Conservation (phyloP, 2,797 vertebrate genomes). For the Micromesistius poutassou region DNA sequence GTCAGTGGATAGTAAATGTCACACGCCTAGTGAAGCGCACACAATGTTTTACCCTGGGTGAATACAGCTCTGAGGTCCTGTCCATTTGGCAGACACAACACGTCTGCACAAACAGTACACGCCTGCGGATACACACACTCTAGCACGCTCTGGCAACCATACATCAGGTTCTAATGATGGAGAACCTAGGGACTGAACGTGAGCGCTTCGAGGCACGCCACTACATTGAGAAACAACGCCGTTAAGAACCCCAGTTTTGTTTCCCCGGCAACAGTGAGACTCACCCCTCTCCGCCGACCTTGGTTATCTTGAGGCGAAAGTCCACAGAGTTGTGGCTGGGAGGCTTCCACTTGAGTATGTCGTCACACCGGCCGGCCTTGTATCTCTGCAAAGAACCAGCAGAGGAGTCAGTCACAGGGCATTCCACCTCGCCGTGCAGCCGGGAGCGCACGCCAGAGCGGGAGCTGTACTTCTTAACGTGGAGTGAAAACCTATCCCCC, state of each 20-base stretch:
- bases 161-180: neutral
- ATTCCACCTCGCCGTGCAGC: slow-evolving; percentile 14
- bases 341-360: slow-evolving; percentile 99
- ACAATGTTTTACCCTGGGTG: neutral
- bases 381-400: slow-evolving; percentile 78
- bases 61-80: neutral
- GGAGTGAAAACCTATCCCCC: neutral
- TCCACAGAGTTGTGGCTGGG: slow-evolving; percentile 98
- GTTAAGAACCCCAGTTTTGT: slow-evolving; percentile 47
- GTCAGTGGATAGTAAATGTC: neutral
- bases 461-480: slow-evolving; percentile 8
- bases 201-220: no score
- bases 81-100: neutral
- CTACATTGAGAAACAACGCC: slow-evolving; percentile 37
- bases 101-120: neutral
- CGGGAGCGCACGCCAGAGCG: neutral
- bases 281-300: slow-evolving; percentile 97
- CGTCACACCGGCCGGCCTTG: slow-evolving; percentile 91
- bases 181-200: neutral
- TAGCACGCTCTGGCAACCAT: neutral
- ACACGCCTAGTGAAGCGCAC: neutral
- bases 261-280: slow-evolving; percentile 59
- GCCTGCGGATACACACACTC: neutral
- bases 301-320: slow-evolving; percentile 97
- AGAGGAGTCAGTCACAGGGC: slow-evolving; percentile 4